These are phyloP conservation scores for Campoplex capitator DNA, from an alignment of 2,888 invertebrate species.

Conservation along the genomic window DNA sequence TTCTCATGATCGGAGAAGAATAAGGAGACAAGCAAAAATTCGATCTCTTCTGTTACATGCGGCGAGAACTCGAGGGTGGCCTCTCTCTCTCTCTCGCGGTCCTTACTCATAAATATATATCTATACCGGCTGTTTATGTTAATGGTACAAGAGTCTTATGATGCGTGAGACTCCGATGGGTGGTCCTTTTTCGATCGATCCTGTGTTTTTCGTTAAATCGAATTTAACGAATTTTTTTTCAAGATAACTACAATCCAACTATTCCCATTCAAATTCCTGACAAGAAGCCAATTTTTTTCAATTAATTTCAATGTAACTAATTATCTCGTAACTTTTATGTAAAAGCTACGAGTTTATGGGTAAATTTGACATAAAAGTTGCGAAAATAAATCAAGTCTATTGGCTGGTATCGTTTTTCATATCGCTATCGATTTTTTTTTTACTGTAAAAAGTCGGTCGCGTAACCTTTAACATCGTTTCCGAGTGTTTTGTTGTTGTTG, in stretches of 20 bases:
- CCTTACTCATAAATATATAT: constrained; percentile 16
- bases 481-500: neutral
- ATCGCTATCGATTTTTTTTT: no score
- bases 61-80: constrained; percentile 72
- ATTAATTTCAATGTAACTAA: neutral
- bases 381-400: no score
- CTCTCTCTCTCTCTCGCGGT: constrained; percentile 22
- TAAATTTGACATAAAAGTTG: no score
- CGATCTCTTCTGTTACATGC: constrained; percentile 45
- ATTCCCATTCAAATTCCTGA: neutral
- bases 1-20: constrained; percentile 58
- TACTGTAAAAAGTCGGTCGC: neutral
- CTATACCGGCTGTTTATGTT: constrained; percentile 78
- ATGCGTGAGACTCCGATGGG: constrained; percentile 73
- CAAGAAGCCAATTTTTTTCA: neutral
- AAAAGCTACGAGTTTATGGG: no score
- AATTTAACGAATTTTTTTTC: constrained; percentile 38
- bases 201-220: constrained; percentile 74
- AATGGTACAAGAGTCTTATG: constrained; percentile 74
- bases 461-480: neutral
- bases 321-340: no score
- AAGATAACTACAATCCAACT: neutral
- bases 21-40: constrained; percentile 72
- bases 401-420: neutral
- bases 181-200: constrained; percentile 72